Conservation (phyloP, 2,888 invertebrate genomes). For the Ophion ellenae region DNA sequence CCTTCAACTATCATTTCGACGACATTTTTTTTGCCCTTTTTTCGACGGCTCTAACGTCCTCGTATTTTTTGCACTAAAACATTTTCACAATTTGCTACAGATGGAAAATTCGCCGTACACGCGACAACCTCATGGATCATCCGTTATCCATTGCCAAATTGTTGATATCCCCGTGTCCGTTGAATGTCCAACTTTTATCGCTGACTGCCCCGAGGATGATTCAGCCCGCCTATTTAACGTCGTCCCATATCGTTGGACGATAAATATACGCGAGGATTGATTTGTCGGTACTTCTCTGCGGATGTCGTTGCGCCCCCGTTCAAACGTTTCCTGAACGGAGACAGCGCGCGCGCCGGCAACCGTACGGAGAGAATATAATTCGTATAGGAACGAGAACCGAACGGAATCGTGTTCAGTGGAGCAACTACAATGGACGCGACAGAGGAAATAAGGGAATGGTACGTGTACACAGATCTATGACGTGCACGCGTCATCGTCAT, state of each 20-base stretch:
- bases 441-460: conserved; percentile 70
- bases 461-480: conserved; percentile 76
- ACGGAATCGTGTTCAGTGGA: conserved; percentile 56
- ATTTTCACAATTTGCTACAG: too few species aligned
- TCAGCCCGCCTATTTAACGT: conserved; percentile 68
- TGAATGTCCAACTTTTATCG: conserved; percentile 1
- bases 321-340: conserved; percentile 80
- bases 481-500: conserved; percentile 75
- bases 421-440: conserved; percentile 66
- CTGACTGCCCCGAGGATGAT: conserved; percentile 61
- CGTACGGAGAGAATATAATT: background rate
- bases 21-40: too few species aligned
- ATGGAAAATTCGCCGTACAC: too few species aligned
- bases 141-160: conserved; percentile 22
- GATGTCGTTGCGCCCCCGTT: conserved; percentile 74
- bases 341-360: conserved; percentile 69
- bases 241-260: conserved; percentile 28
- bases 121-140: background rate
- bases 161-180: background rate
- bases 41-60: too few species aligned
- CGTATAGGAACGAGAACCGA: conserved; percentile 41
- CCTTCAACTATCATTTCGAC: too few species aligned
- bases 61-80: too few species aligned
- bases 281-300: conserved; percentile 67
- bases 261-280: conserved; percentile 70